Evolutionary conservation across 2,888 invertebrate species (phyloP), one percentile per base, ranked within the genome.

Genomic region (Phania funesta): DNA sequence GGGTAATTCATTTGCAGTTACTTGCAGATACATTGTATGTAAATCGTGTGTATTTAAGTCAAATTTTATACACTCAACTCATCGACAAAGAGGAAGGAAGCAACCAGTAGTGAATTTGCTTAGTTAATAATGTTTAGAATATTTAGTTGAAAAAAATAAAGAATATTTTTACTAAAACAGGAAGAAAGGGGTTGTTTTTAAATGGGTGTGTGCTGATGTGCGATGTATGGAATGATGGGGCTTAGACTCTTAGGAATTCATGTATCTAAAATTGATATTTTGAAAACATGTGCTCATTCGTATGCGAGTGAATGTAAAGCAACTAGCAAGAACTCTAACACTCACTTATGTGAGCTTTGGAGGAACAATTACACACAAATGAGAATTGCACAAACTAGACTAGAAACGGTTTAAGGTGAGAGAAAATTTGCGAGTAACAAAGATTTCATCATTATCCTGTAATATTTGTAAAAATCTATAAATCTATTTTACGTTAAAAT

Each of bases 261-360:
- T 86, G 87, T 87, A 87, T 87, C 85, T 86, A 87, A 86, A 88
- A 87, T 87, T 89, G 88, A 89, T 89, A 89, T 88, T 86, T 87
- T 82, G 85, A 85, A 87, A 75, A 87, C 88, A 88, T 89, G 89
- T 89, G 88, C 85, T 86, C 79, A 85, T 76, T 70, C 35, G 9
- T 46, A 26, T 24, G 24, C 13, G 0, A 18, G 8, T 56, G 29
- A 20, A 58, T n/a, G n/a, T n/a, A n/a, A n/a, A 71, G 78, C 48
- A 35, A 16, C 11, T 44, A 67, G 50, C 38, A 77, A 35, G 44
- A 78, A 68, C 75, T 65, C 83, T 84, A 77, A 83, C 84, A 79
- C 84, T 83, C 81, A 85, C 80, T 84, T 76, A 68, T 35, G 16
- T 46, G 9, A 22, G 29, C 8, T 58, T 48, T 29, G 24, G 11